Evolutionary conservation across 1,140 invertebrate genomes (phyloP), one percentile per base, ranked within the genome.

Genomic region (Coptotermes formosanus): DNA sequence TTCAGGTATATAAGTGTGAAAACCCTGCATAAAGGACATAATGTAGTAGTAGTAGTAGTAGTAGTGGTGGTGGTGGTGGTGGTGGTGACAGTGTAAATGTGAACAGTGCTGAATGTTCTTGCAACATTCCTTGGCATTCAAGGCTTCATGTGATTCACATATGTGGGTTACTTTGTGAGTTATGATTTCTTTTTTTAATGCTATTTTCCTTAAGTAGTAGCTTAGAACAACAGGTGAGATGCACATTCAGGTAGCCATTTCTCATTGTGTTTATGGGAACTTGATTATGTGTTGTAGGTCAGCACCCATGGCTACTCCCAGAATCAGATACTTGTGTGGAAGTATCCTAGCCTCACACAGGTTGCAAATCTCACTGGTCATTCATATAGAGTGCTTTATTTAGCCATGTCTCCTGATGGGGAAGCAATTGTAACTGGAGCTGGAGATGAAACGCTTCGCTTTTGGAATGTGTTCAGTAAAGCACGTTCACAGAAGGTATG

Each of bases 391-490:
- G 99, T 99, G 11, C 92, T 99, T 1, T 99, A 99, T 91, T 91
- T 99, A 88, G 99, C 99, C 1, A 95, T 99, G 93, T 99, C 98
- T 55, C 99, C 99, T 0, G 98, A 99, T 91, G 99, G 99, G 32
- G 98, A 99, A 91, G 98, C 98, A 1, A 99, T 99, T 87, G 99
- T 99, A 0, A 99, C 99, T 0, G 99, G 99, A 19, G 99, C 99
- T 30, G 99, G 99, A 0, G 99, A 99, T 91, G 99, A 99, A 91
- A 99, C 99, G 2, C 92, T 99, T 14, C 92, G 99, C 25, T 99
- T 99, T 91, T 99, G 99, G 99, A 99, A 99, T 93, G 98, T 99
- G 0, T 99, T 99, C 91, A 98, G 97, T 88, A 99, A 99, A 93
- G 97, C 97, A 25, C 93, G 97, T 82, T 98, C 97, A 86, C 97